These are phyloP conservation scores for Allophyes oxyacanthae DNA, from an alignment of 2,888 invertebrate genomes.

Conservation along the genomic window DNA sequence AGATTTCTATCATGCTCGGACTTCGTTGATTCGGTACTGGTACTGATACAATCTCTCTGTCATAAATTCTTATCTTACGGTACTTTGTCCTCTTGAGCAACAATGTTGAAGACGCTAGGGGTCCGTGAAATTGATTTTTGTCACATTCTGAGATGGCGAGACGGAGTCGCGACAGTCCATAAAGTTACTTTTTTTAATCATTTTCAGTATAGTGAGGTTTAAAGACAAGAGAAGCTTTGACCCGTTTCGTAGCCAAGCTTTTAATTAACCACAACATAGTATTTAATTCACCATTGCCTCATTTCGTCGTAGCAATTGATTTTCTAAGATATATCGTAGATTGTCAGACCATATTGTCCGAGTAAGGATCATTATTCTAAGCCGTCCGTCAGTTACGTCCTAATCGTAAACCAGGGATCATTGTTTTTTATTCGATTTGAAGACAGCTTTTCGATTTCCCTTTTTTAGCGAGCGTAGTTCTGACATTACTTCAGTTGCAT, in stretches of 20 bases:
- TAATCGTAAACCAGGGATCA: no score
- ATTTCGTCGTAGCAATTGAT: background rate
- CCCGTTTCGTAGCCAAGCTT: no score
- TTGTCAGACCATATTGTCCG: constrained; percentile 16
- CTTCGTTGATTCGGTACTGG: constrained; percentile 40
- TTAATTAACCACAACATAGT: no score
- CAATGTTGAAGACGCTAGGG: constrained; percentile 38
- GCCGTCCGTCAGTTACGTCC: constrained; percentile 21
- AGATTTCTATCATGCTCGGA: constrained; percentile 36
- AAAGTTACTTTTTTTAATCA: constrained; percentile 2
- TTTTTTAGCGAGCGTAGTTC: constrained; percentile 14
- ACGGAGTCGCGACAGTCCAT: constrained; percentile 15
- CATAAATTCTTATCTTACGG: constrained; percentile 51
- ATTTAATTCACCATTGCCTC: background rate
- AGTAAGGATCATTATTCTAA: constrained; percentile 37
- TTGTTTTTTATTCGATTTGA: constrained; percentile 40
- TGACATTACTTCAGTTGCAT: no score
- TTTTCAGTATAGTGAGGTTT: no score
- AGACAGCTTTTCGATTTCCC: constrained; percentile 23
- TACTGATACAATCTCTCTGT: constrained; percentile 45
- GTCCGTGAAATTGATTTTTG: constrained; percentile 48
- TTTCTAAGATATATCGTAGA: background rate
- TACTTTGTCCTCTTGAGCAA: constrained; percentile 50
- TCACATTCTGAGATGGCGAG: constrained; percentile 24
- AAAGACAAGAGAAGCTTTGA: no score